Evolutionary conservation across 2,888 invertebrate genomes (phyloP), one percentile per base, ranked within the genome.

Genomic region (Noctua janthe): DNA sequence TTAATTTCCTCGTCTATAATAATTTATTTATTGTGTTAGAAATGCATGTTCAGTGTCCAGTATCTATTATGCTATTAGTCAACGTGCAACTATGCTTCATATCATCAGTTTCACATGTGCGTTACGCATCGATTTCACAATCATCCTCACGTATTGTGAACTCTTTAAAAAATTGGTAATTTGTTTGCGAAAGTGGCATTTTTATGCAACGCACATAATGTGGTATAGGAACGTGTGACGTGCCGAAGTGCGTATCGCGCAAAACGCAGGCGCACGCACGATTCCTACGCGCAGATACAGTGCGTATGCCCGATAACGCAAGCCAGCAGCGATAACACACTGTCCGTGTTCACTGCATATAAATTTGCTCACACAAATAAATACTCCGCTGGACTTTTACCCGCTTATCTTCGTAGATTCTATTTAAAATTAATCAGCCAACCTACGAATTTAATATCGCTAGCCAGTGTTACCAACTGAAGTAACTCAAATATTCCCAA

Each of bases 51-150:
- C 76, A 80, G 78, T 89, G 88, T 87, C 84, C 76, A 85, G 75
- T 88, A 89, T 89, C 85, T 85, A 84, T 76, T 13, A 76, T 59
- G 56, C 81, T 85, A 86, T 91, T 91, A 88, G 88, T 89, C 90
- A 91, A 93, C 91, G 91, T 91, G 91, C 91, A 92, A 90, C 89
- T 91, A 92, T 92, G 90, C 87, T 79, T 87, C 80, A 85, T 93
- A 93, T 94, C 93, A 92, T 92, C 92, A 91, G 91, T 94, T 92
- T 92, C 87, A 94, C 91, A 94, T 93, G 94, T 95, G 96, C 96
- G 95, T 96, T 92, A 96, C 95, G 96, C 96, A 94, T 91, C 81
- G 88, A 91, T 96, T 96, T 95, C 95, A 86, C 91, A 96, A 96
- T 90, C 90, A 93, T 93, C 91, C 94, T 94, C 96, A 96, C 96